Evolutionary conservation across 2,888 invertebrate species (phyloP).

Genomic region (Taphrorychus bicolor): DNA sequence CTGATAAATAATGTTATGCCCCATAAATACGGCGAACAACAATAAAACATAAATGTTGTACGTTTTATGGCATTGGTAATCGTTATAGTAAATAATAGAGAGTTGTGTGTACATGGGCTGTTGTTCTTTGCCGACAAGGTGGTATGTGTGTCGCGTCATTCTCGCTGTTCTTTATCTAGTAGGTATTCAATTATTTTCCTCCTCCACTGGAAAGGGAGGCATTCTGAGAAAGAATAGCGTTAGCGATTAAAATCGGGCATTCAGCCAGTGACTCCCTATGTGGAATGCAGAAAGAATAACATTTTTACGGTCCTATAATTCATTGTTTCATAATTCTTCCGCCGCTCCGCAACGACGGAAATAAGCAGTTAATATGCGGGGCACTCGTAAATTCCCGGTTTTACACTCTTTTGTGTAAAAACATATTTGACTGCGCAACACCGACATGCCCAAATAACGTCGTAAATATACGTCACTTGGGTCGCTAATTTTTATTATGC

Average conservation of each 20-base stretch:
- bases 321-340: conserved; percentile 40
- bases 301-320: conserved; percentile 34
- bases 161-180: no score
- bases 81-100: not conserved
- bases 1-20: conserved; percentile 32
- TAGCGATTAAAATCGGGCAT: not conserved
- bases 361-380: conserved; percentile 39
- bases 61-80: conserved; percentile 5
- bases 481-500: conserved; percentile 2
- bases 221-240: not conserved
- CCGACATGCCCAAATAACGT: conserved; percentile 26
- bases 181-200: no score
- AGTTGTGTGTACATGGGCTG: not conserved
- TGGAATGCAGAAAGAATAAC: conserved; percentile 21
- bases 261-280: not conserved
- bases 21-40: conserved; percentile 31
- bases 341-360: conserved; percentile 30
- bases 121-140: not conserved
- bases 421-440: conserved; percentile 28
- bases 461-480: conserved; percentile 16
- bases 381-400: conserved; percentile 32
- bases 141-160: no score
- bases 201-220: no score
- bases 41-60: conserved; percentile 23
- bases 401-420: conserved; percentile 36